Evolutionary conservation across 2,888 invertebrate genomes (phyloP).

Genomic region (Pelosia muscerda): DNA sequence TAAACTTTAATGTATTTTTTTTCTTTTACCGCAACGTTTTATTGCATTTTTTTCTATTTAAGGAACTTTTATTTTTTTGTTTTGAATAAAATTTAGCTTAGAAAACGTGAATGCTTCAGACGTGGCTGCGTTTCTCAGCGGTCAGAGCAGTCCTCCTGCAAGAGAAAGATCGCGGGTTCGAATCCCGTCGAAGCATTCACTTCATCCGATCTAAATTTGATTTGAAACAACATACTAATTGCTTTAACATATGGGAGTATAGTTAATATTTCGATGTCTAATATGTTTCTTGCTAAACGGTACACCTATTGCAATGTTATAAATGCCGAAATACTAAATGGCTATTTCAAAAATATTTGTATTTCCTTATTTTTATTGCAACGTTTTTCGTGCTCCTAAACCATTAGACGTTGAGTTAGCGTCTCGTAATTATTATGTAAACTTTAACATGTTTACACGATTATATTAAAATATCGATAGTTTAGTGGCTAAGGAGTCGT

Average conservation of each 20-base stretch:
- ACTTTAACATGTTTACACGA: not conserved
- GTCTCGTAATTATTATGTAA: not conserved
- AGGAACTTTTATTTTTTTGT: constrained; percentile 2
- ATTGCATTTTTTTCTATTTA: constrained; percentile 8
- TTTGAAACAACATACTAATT: no score
- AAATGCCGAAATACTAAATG: not conserved
- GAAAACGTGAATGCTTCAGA: no score
- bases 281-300: not conserved
- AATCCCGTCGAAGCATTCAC: no score
- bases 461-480: no score
- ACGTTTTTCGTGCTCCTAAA: constrained; percentile 6
- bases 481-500: no score
- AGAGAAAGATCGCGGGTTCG: no score
- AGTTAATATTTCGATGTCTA: no score
- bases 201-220: no score
- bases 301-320: not conserved
- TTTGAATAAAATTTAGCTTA: no score
- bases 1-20: constrained; percentile 57
- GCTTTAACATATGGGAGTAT: no score
- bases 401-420: not conserved
- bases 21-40: constrained; percentile 24
- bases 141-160: no score
- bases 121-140: no score
- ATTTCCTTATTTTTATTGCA: not conserved
- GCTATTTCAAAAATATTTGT: constrained; percentile 5